A percentile compares a stretch with the other conserved stretches of the same genome.
Evolutionary conservation across 1,140 invertebrate species (phyloP).

Genomic region (Micrasema longulum): DNA sequence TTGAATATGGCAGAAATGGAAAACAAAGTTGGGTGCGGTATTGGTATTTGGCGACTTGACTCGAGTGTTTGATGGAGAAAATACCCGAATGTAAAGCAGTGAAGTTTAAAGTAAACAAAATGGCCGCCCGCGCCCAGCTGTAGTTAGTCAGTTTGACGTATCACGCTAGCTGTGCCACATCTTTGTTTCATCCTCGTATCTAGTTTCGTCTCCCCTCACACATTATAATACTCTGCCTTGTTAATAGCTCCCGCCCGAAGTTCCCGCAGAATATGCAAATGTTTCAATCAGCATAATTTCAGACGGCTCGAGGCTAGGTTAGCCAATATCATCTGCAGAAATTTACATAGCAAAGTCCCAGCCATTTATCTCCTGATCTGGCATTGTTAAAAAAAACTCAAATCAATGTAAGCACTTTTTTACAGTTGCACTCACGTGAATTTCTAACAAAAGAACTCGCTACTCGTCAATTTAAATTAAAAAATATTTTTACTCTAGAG

Average conservation of each 20-base stretch:
- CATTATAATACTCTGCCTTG: slow-evolving; percentile 29
- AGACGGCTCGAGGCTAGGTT: slow-evolving; percentile 35
- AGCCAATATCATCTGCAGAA: slow-evolving; percentile 44
- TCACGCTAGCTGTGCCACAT: background rate
- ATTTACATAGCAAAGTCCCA: slow-evolving; percentile 24
- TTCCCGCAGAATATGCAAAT: slow-evolving; percentile 48
- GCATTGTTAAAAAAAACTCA: too few relatives aligned
- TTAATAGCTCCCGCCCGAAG: slow-evolving; percentile 44
- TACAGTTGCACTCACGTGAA: too few relatives aligned
- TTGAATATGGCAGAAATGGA: too few relatives aligned
- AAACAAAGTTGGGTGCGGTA: too few relatives aligned
- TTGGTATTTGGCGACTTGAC: background rate
- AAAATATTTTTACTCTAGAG: too few relatives aligned
- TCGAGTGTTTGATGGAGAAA: background rate
- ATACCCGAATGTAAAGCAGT: background rate
- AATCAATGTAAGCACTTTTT: too few relatives aligned
- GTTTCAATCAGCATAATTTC: slow-evolving; percentile 51
- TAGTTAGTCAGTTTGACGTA: slow-evolving; percentile 14
- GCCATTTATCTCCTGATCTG: too few relatives aligned
- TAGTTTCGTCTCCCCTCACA: slow-evolving; percentile 7
- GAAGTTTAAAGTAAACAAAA: background rate
- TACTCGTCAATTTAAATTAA: too few relatives aligned
- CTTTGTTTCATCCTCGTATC: background rate
- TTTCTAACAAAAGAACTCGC: too few relatives aligned
- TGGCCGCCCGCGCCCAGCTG: background rate